phyloP scores from a whole-genome alignment of 1,140 invertebrate genomes.

The Euschistus heros region DNA sequence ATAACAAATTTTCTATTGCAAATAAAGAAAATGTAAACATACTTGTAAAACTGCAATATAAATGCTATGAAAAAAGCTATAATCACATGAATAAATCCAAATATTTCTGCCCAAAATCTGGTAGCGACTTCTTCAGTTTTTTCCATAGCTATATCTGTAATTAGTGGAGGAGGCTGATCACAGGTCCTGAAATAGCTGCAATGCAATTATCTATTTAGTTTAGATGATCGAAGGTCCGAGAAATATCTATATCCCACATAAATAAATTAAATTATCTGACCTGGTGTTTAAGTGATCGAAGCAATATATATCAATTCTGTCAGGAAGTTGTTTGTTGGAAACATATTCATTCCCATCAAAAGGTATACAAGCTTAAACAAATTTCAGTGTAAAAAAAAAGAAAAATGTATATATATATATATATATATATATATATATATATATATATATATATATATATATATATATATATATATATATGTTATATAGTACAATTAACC shows the following conservation, averaged over 20 bases:
- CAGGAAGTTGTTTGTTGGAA: constrained; percentile 25
- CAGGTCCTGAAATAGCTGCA: constrained; percentile 45
- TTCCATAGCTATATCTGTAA: constrained; percentile 44
- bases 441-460: no score
- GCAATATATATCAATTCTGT: constrained; percentile 50
- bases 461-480: no score
- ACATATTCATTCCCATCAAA: constrained; percentile 16
- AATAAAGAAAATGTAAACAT: neutral
- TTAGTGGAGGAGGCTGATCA: constrained; percentile 44
- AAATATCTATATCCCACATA: neutral
- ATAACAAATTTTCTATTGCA: no score
- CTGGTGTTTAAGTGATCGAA: constrained; percentile 54
- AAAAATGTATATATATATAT: no score
- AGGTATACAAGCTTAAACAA: neutral
- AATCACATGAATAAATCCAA: constrained; percentile 47
- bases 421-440: no score
- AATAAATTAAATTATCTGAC: constrained; percentile 31
- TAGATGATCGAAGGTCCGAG: neutral
- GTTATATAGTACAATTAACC: no score
- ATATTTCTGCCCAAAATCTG: constrained; percentile 54
- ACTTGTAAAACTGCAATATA: constrained; percentile 43
- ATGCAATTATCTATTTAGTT: neutral
- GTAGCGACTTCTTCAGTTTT: constrained; percentile 46
- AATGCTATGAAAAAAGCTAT: constrained; percentile 49
- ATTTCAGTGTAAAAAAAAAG: neutral